phyloP scores from a whole-genome alignment of 2,888 invertebrate genomes.

The Neuroscelio doddi region DNA sequence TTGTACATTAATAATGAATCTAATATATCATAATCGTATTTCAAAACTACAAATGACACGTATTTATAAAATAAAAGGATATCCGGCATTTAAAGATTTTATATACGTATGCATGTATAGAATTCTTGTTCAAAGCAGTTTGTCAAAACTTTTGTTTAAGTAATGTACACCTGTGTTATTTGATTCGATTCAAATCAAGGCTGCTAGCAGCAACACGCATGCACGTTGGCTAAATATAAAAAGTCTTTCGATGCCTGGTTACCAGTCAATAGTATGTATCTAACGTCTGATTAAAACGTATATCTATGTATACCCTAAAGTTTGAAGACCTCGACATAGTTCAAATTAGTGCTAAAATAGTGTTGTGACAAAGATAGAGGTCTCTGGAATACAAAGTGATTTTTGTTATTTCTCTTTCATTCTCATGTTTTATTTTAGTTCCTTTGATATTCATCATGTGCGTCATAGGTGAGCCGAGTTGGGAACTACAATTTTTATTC shows the following conservation, averaged over 20 bases:
- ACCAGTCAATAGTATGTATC: constrained; percentile 34
- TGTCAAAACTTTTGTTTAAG: constrained; percentile 19
- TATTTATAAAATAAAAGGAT: no score
- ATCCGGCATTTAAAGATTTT: no score
- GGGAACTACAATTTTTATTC: no score
- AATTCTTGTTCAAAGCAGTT: constrained; percentile 15
- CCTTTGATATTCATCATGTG: constrained; percentile 30
- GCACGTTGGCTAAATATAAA: constrained; percentile 47
- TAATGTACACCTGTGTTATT: no score
- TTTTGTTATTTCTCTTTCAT: no score
- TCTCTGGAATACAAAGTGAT: no score
- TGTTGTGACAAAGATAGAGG: constrained; percentile 16
- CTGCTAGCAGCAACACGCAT: constrained; percentile 16
- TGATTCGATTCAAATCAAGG: constrained; percentile 30
- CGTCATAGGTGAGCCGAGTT: constrained; percentile 46
- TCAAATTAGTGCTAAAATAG: constrained; percentile 12
- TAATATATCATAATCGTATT: no score
- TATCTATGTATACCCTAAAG: constrained; percentile 40
- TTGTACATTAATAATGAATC: no score
- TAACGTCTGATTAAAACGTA: constrained; percentile 32
- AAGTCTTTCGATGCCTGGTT: constrained; percentile 35
- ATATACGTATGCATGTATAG: no score
- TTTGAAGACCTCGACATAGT: constrained; percentile 12
- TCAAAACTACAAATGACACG: no score
- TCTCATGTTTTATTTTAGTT: constrained; percentile 7